Percentiles rank a stretch among this genome's conserved stretches.
phyloP scores from a whole-genome alignment of 2,888 invertebrate species.

The Drosophila putrida region DNA sequence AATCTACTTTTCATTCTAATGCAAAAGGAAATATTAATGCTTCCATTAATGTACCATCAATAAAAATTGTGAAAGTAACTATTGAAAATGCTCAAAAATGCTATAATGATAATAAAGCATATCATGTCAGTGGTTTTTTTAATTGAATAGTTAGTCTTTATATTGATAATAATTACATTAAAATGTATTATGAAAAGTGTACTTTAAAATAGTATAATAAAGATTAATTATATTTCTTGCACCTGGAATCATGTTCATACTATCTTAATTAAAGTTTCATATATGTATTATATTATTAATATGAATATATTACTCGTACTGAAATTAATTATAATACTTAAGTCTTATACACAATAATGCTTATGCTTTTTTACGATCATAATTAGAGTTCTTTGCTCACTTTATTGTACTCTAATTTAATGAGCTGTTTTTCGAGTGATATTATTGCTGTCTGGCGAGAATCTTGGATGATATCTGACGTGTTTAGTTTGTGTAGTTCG shows the following conservation, averaged over 20 bases:
- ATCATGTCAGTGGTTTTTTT: too few species aligned
- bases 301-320: background rate
- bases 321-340: constrained; percentile 2
- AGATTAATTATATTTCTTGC: too few species aligned
- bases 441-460: background rate
- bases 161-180: too few species aligned
- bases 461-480: constrained; percentile 17
- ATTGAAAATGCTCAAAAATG: too few species aligned
- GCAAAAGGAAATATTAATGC: too few species aligned
- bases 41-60: background rate
- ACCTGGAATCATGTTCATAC: too few species aligned
- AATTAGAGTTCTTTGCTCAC: constrained; percentile 17
- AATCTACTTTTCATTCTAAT: too few species aligned
- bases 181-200: too few species aligned
- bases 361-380: constrained; percentile 7
- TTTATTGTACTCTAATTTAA: constrained; percentile 15
- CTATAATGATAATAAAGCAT: too few species aligned
- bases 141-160: too few species aligned
- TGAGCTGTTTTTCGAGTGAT: constrained; percentile 14
- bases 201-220: too few species aligned
- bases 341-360: constrained; percentile 1
- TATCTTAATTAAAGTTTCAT: background rate
- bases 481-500: constrained; percentile 10
- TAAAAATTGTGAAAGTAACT: too few species aligned
- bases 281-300: background rate